phyloP scores from a whole-genome alignment of 2,113 vertebrate genomes.

The Trogon surrucura region DNA sequence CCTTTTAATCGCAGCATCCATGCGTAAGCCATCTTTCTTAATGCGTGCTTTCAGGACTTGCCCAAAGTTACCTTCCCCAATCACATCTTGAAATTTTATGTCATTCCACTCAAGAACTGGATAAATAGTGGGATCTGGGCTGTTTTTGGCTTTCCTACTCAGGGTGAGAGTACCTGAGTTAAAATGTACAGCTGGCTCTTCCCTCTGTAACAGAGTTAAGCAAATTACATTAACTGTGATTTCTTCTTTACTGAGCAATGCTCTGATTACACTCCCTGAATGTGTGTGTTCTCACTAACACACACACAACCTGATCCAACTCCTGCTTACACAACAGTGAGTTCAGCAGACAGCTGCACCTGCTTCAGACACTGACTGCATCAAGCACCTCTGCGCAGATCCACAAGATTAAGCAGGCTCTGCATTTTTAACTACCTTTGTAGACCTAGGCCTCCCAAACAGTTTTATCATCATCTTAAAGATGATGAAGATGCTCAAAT shows the following conservation, averaged over 20 bases:
- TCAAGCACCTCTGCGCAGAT: neutral
- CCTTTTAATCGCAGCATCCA: slow-evolving; percentile 90
- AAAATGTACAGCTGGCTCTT: slow-evolving; percentile 90
- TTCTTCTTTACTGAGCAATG: neutral
- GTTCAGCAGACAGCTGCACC: neutral
- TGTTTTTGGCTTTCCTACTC: slow-evolving; percentile 83
- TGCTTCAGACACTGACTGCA: neutral
- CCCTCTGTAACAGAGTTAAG: slow-evolving; percentile 76
- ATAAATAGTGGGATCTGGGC: slow-evolving; percentile 83
- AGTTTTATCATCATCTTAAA: neutral
- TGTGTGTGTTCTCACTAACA: neutral
- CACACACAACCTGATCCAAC: neutral
- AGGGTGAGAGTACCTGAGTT: slow-evolving; percentile 85
- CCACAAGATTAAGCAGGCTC: neutral
- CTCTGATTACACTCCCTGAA: neutral
- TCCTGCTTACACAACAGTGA: neutral
- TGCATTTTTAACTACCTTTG: neutral
- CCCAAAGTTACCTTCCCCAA: slow-evolving; percentile 90
- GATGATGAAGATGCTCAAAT: neutral
- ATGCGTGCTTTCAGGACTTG: slow-evolving; percentile 91
- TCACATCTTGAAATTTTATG: slow-evolving; percentile 92
- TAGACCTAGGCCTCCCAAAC: neutral
- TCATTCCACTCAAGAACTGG: slow-evolving; percentile 90
- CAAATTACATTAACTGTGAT: neutral
- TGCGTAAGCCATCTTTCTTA: slow-evolving; percentile 89